A percentile compares a stretch with the other conserved stretches of the same genome.
These are phyloP conservation scores for Phodopus roborovskii DNA, from an alignment of 2,113 vertebrate genomes.

Conservation along the genomic window DNA sequence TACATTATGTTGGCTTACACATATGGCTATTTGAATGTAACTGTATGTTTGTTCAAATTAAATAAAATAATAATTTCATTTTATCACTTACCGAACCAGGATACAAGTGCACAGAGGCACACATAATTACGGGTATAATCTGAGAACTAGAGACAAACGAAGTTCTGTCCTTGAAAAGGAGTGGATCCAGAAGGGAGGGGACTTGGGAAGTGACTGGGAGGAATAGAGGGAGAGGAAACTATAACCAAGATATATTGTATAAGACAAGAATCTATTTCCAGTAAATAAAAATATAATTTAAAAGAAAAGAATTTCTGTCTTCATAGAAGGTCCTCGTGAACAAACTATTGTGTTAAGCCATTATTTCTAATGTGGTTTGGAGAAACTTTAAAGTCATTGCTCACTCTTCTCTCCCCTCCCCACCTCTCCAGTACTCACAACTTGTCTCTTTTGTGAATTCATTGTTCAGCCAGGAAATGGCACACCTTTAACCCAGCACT, in stretches of 20 bases:
- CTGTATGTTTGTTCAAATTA: not conserved
- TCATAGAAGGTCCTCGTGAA: not conserved
- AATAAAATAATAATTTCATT: slow-evolving; percentile 16
- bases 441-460: not conserved
- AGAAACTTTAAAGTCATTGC: not conserved
- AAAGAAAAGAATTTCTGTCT: not conserved
- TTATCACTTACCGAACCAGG: not conserved
- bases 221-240: not conserved
- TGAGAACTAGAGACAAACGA: not conserved
- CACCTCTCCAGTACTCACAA: not conserved
- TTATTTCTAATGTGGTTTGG: not conserved
- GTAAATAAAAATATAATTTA: not conserved
- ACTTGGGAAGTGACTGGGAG: not conserved
- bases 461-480: not conserved
- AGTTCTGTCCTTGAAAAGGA: not conserved
- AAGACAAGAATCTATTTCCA: not conserved
- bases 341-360: not conserved
- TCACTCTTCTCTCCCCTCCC: not conserved
- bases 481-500: not conserved
- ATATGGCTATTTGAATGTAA: not conserved
- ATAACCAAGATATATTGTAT: not conserved
- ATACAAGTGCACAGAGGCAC: not conserved
- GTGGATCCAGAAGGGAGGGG: not conserved
- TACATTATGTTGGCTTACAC: not conserved
- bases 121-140: not conserved